phyloP scores from a whole-genome alignment of 2,888 invertebrate genomes.

The Drymonia ruficornis region DNA sequence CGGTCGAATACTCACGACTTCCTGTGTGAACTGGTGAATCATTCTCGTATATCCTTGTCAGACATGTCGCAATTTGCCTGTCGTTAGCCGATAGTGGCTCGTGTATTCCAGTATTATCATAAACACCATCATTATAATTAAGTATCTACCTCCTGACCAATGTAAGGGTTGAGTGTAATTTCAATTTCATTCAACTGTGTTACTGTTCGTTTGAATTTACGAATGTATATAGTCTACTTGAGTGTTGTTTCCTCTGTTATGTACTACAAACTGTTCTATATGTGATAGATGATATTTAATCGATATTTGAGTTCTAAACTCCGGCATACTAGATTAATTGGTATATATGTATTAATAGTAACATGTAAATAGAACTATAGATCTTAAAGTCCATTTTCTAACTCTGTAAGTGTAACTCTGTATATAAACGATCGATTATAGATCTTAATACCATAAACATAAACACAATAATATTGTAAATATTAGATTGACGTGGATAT shows the following conservation, averaged over 20 bases:
- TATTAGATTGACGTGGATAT: slow-evolving; percentile 67
- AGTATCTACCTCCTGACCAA: slow-evolving; percentile 54
- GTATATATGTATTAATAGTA: slow-evolving; percentile 2
- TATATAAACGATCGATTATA: slow-evolving; percentile 40
- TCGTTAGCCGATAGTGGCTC: too few species aligned
- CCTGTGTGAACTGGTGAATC: too few species aligned
- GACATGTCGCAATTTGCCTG: too few species aligned
- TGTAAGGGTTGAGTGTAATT: slow-evolving; percentile 33
- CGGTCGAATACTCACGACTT: too few species aligned
- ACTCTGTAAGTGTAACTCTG: slow-evolving; percentile 28
- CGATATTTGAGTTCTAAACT: slow-evolving; percentile 40
- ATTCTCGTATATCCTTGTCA: too few species aligned
- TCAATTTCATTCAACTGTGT: slow-evolving; percentile 22
- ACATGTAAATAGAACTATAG: slow-evolving; percentile 8
- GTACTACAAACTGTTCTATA: slow-evolving; percentile 27
- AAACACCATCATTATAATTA: too few species aligned
- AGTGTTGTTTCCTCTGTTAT: slow-evolving; percentile 30
- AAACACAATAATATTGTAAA: slow-evolving; percentile 56
- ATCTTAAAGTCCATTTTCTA: slow-evolving; percentile 8
- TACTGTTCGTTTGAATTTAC: slow-evolving; percentile 27
- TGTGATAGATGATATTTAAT: slow-evolving; percentile 37
- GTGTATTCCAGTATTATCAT: slow-evolving; percentile 27
- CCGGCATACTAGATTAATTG: slow-evolving; percentile 26
- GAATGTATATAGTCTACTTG: slow-evolving; percentile 37
- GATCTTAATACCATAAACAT: slow-evolving; percentile 30